Conservation (phyloP, 2,888 invertebrate genomes). For the Platycnemis pennipes region DNA sequence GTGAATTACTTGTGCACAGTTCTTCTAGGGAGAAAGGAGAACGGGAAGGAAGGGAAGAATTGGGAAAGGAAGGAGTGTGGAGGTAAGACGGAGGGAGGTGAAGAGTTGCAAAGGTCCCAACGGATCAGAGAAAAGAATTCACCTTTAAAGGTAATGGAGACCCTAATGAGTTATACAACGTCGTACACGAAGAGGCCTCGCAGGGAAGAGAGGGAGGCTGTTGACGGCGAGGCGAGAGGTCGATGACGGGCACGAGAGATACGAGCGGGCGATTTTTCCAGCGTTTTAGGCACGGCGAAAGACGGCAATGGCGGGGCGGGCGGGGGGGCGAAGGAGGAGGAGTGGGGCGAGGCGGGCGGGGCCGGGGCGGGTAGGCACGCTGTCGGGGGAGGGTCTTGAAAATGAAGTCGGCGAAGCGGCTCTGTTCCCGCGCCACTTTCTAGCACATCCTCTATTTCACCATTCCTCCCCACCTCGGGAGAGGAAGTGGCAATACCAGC, state of each 20-base stretch:
- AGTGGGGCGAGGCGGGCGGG: constrained; percentile 76
- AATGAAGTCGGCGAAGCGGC: constrained; percentile 76
- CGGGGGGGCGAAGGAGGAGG: constrained; percentile 75
- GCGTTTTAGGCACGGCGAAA: not conserved
- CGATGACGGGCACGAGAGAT: not conserved
- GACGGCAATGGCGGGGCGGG: constrained; percentile 77
- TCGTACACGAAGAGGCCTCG: not conserved
- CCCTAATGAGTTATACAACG: no score
- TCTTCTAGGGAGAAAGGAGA: no score
- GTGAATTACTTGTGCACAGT: no score
- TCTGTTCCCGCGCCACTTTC: constrained; percentile 78
- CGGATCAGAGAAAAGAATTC: no score
- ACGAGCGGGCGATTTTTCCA: not conserved
- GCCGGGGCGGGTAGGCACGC: constrained; percentile 78
- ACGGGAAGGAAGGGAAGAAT: no score
- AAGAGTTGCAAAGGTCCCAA: no score
- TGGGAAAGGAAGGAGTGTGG: no score
- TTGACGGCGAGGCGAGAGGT: not conserved
- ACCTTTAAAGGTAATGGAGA: no score
- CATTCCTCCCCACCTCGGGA: constrained; percentile 73
- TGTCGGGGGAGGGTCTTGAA: constrained; percentile 76
- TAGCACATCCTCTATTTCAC: constrained; percentile 77
- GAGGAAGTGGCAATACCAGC: constrained; percentile 70
- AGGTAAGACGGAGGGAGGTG: no score
- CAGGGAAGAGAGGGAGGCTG: not conserved